Percentiles rank a stretch among this genome's conserved stretches.
Evolutionary conservation across 2,888 invertebrate genomes (phyloP).

Genomic region (Drosophila lutescens): DNA sequence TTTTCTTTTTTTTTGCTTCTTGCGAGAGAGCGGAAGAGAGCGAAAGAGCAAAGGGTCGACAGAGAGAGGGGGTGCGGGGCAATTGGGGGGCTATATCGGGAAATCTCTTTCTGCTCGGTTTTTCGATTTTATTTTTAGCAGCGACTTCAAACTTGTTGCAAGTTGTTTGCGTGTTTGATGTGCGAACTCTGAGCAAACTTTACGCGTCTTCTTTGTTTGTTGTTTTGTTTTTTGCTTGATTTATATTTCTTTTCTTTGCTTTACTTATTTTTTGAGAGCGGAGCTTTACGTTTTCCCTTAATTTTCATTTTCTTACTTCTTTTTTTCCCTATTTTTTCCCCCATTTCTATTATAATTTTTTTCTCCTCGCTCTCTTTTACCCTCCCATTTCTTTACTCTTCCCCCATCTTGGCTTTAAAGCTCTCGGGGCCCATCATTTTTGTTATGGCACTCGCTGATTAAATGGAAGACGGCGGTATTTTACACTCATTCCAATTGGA

Average conservation of each 20-base stretch:
- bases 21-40: conserved; percentile 15
- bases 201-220: conserved; percentile 10
- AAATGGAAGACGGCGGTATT: conserved; percentile 33
- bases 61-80: neutral
- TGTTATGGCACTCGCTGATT: conserved; percentile 37
- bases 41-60: neutral
- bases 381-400: neutral
- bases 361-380: neutral
- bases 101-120: conserved; percentile 22
- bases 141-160: conserved; percentile 76
- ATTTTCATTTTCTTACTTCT: neutral
- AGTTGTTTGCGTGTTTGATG: conserved; percentile 69
- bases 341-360: neutral
- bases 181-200: conserved; percentile 63
- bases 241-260: neutral
- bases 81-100: neutral
- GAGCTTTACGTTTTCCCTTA: neutral
- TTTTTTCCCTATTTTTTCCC: neutral
- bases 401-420: conserved; percentile 24
- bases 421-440: conserved; percentile 35
- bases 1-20: conserved; percentile 26
- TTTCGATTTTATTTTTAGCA: conserved; percentile 70
- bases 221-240: neutral
- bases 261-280: neutral
- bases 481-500: conserved; percentile 31